Percentiles rank a stretch among this genome's conserved stretches.
These are phyloP conservation scores for Acleris holmiana DNA, from an alignment of 2,888 invertebrate species.

Conservation along the genomic window DNA sequence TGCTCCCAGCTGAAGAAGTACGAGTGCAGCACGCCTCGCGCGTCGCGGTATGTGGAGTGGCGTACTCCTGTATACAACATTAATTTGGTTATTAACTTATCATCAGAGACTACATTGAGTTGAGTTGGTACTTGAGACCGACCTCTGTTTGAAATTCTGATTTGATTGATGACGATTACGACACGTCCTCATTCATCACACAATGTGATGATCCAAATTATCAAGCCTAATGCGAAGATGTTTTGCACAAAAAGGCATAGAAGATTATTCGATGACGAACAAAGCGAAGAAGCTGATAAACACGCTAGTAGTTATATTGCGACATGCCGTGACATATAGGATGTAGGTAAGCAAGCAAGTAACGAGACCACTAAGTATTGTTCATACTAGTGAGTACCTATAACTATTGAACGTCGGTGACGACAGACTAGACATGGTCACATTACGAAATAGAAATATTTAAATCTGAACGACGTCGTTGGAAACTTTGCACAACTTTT, in stretches of 20 bases:
- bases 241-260: slow-evolving; percentile 18
- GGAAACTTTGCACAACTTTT: slow-evolving; percentile 60
- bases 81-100: no score
- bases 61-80: slow-evolving; percentile 87
- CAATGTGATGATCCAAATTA: no score
- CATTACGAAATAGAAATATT: slow-evolving; percentile 64
- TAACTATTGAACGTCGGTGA: slow-evolving; percentile 51
- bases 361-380: slow-evolving; percentile 49
- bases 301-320: slow-evolving; percentile 33
- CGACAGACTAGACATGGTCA: slow-evolving; percentile 55
- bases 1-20: slow-evolving; percentile 98
- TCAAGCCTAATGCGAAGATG: slow-evolving; percentile 21
- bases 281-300: slow-evolving; percentile 30
- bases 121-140: no score
- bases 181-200: slow-evolving; percentile 23
- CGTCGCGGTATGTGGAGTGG: slow-evolving; percentile 94
- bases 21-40: slow-evolving; percentile 93
- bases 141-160: no score
- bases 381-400: slow-evolving; percentile 56
- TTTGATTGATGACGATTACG: slow-evolving; percentile 8
- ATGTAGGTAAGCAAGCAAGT: slow-evolving; percentile 35
- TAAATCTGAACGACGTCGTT: slow-evolving; percentile 61
- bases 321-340: slow-evolving; percentile 29
- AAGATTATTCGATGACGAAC: slow-evolving; percentile 28
- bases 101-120: no score